Conservation (phyloP, 2,888 invertebrate genomes). For the Himalopsyche kuldschensis region DNA sequence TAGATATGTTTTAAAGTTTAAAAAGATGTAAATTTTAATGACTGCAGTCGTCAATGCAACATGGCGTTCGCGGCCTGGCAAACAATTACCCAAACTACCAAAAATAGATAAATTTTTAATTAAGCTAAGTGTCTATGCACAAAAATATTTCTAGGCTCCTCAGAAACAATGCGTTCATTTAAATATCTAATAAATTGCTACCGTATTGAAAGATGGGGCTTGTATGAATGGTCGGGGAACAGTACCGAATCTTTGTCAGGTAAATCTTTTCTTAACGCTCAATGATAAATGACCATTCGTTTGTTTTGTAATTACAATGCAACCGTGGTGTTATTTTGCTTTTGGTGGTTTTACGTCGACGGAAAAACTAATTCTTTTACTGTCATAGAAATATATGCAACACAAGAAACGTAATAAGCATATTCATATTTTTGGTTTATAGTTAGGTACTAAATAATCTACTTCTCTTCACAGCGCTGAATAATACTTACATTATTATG, state of each 20-base stretch:
- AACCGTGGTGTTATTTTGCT: constrained; percentile 19
- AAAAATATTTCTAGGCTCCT: neutral
- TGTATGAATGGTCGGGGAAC: neutral
- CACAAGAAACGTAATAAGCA: neutral
- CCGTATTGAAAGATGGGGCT: constrained; percentile 32
- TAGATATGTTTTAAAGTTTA: neutral
- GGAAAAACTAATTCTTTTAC: neutral
- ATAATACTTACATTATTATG: too few relatives aligned
- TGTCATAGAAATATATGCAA: neutral
- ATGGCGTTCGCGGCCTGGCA: neutral
- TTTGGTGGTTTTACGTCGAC: constrained; percentile 15
- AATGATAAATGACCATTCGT: constrained; percentile 9
- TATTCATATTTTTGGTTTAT: neutral
- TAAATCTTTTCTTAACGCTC: constrained; percentile 4
- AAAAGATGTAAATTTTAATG: neutral
- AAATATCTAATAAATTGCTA: constrained; percentile 34
- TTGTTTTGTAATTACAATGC: constrained; percentile 20
- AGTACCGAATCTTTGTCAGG: neutral
- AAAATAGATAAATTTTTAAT: neutral
- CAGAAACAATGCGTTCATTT: neutral
- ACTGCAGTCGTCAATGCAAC: neutral
- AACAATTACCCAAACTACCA: neutral
- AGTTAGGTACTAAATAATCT: too few relatives aligned
- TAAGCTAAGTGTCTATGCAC: constrained; percentile 5
- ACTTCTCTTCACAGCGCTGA: too few relatives aligned